Evolutionary conservation across 2,888 invertebrate species (phyloP), one percentile per base, ranked within the genome.

Genomic region (Malthinus seriepunctatus): DNA sequence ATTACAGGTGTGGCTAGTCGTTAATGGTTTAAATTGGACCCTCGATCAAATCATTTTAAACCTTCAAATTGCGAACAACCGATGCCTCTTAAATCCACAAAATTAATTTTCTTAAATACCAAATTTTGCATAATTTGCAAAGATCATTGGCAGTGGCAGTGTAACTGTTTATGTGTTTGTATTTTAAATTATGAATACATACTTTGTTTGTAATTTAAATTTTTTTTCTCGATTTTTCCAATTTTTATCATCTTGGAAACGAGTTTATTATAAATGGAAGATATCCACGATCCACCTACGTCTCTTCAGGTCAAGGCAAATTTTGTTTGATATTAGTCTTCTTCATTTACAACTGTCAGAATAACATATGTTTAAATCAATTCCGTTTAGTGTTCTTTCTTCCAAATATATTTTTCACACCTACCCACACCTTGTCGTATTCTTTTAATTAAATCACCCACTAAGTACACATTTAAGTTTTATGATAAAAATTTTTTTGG

Each of bases 281-380:
- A 46, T 12, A 32, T 38, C 47, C 54, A 46, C 54, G n/a, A 32
- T 38, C 47, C 54, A 46, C 54, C 54, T 48, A 54, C 54, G 38
- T 46, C 48, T 48, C 54, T 48, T 42, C 23, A 42, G 54, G 54
- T 54, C 54, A 56, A 56, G 56, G 51, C 44, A 31, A 51, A 45
- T 46, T 52, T 45, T 52, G 52, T 46, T 46, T 52, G 46, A 52
- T 52, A 52, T 52, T 45, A 52, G 46, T 52, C 52, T 34, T 45
- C 45, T 51, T 52, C 52, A 46, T 52, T 52, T 52, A 52, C 62
- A 66, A 66, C 63, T 66, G 66, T 66, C 66, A 60, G 64, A 54
- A 51, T 62, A 23, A 64, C 64, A 66, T 63, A 58, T 66, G 66
- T 66, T 64, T 60, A 48, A 54, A 61, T 64, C 61, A 66, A 59